Conservation (phyloP, 2,797 vertebrate species). For the Anabacerthia variegaticeps region DNA sequence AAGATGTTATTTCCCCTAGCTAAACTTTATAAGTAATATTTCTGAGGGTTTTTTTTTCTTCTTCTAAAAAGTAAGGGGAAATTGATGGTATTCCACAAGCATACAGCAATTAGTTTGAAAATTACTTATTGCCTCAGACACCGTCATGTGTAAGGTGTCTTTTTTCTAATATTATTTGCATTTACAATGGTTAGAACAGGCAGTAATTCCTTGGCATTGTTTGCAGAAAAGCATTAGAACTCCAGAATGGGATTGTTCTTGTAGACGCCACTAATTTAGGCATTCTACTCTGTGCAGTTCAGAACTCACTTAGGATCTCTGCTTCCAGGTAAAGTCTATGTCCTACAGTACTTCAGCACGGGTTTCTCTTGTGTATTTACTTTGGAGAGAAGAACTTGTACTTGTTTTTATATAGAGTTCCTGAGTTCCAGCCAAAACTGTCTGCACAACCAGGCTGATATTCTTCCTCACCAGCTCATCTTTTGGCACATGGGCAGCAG, state of each 20-base stretch:
- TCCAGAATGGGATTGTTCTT: neutral
- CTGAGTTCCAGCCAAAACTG: neutral
- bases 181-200: neutral
- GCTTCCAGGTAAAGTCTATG: neutral
- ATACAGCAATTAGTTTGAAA: neutral
- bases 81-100: neutral
- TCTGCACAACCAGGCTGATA: neutral
- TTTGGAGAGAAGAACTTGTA: neutral
- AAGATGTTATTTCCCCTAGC: neutral
- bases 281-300: neutral
- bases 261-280: neutral
- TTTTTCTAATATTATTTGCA: neutral
- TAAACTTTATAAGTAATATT: neutral
- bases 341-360: neutral
- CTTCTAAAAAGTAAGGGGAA: neutral
- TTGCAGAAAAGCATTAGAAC: neutral
- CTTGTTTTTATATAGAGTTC: neutral
- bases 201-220: neutral
- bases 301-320: neutral
- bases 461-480: neutral
- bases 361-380: neutral
- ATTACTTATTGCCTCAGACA: neutral
- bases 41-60: neutral
- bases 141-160: neutral
- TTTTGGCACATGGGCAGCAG: neutral